phyloP scores from a whole-genome alignment of 2,888 invertebrate genomes.

The Hydrotaea cyrtoneurina region DNA sequence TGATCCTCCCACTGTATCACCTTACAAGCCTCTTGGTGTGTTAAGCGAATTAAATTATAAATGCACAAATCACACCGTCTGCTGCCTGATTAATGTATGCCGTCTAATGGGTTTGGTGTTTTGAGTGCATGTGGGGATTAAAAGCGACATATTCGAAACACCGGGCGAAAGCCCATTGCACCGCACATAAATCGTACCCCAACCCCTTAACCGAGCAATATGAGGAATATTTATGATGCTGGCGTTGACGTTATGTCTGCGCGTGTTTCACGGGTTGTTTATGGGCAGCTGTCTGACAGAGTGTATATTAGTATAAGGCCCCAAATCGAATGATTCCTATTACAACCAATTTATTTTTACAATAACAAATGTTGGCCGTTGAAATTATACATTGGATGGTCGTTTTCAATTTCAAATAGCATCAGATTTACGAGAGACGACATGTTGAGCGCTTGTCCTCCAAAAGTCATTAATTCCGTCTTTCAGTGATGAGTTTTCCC shows the following conservation, averaged over 20 bases:
- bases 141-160: not conserved
- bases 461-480: not conserved
- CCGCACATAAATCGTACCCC: not conserved
- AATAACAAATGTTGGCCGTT: not conserved
- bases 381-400: not conserved
- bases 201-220: not conserved
- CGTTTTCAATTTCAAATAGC: not conserved
- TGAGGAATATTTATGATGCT: not conserved
- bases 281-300: not conserved
- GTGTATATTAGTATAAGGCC: not conserved
- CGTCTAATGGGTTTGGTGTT: not conserved
- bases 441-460: not conserved
- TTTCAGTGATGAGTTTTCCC: not conserved
- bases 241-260: not conserved
- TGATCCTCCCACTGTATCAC: not conserved
- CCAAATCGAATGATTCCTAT: not conserved
- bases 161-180: not conserved
- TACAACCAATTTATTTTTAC: not conserved
- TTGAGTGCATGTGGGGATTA: conserved; percentile 3
- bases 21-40: not conserved
- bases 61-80: not conserved
- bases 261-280: not conserved
- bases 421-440: not conserved
- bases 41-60: not conserved
- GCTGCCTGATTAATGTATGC: not conserved